Evolutionary conservation across 2,113 vertebrate species (phyloP), one percentile per base, ranked within the genome.

Genomic region (Vireo altiloquus): DNA sequence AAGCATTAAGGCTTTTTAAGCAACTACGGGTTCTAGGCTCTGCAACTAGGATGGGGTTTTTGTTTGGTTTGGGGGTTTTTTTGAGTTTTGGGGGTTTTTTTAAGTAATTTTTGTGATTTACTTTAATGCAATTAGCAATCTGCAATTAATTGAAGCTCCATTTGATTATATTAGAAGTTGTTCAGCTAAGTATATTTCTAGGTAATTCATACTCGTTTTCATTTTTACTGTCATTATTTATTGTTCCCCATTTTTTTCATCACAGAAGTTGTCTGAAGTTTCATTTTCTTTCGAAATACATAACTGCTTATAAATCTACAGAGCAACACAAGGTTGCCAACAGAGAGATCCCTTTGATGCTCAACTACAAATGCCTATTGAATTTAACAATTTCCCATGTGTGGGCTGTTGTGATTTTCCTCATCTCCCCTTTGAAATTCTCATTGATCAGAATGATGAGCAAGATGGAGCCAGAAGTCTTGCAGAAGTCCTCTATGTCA

Each of bases 371-470:
- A 82, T 61, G 50, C 15, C 21, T 87, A n/a, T 57, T 46, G 30
- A 79, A 87, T 89, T 49, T 54, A 63, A 77, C 25, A 57, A 28
- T 80, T 92, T 87, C 7, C 42, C 1, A 5, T 31, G 6, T 42
- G 53, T 7, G 25, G 75, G 7, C 42, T 86, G 18, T 54, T 90
- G 59, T 74, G 46, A 54, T 86, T 92, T 90, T 90, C 76, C 15
- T 90, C 30, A 27, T 70, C n/a, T 90, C 17, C 21, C 15, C 23
- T 90, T 77, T 79, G 44, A 90, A 90, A 72, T 82, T 82, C n/a
- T 91, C 17, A 68, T 79, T 75, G 72, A 82, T 72, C 46, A 90
- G 30, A 95, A 79, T 21, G 25, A 42, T 50, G 60, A 91, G 35
- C 19, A 60, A 86, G 35, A 28, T 11, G 5, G 70, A 94, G 17